Conservation (phyloP, 2,888 invertebrate species). For the Drosophila mettleri region DNA sequence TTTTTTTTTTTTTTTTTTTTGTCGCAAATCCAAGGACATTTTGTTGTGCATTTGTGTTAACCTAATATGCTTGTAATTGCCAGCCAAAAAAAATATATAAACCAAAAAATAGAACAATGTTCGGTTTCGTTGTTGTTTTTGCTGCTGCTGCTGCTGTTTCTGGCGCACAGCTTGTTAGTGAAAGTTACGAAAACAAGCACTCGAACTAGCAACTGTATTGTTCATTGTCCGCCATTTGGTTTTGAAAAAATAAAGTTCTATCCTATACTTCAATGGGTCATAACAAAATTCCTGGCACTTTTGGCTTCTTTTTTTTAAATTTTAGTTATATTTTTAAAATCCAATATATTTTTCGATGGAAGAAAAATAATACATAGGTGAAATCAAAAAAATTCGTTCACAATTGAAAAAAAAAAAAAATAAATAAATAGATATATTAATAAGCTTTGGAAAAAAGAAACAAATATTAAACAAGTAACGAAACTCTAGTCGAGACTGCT, state of each 20-base stretch:
- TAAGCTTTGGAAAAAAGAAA: too few species aligned
- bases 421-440: too few species aligned
- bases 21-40: constrained; percentile 68
- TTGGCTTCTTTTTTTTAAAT: background rate
- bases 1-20: constrained; percentile 14
- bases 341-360: too few species aligned
- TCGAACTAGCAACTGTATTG: constrained; percentile 43
- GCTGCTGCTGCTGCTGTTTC: constrained; percentile 28
- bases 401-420: too few species aligned
- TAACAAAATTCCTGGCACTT: background rate
- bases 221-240: constrained; percentile 35
- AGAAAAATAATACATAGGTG: too few species aligned
- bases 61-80: constrained; percentile 76
- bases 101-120: constrained; percentile 44
- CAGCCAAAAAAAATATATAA: constrained; percentile 39
- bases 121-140: constrained; percentile 17
- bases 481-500: too few species aligned
- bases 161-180: constrained; percentile 62
- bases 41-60: constrained; percentile 70
- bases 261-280: background rate
- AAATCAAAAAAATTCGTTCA: too few species aligned
- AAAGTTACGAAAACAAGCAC: constrained; percentile 55
- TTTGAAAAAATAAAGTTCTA: constrained; percentile 16
- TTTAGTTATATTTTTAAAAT: background rate
- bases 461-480: too few species aligned